Percentiles rank a stretch among this genome's conserved stretches.
Evolutionary conservation across 2,113 vertebrate genomes (phyloP).

Genomic region (Erinaceus europaeus): DNA sequence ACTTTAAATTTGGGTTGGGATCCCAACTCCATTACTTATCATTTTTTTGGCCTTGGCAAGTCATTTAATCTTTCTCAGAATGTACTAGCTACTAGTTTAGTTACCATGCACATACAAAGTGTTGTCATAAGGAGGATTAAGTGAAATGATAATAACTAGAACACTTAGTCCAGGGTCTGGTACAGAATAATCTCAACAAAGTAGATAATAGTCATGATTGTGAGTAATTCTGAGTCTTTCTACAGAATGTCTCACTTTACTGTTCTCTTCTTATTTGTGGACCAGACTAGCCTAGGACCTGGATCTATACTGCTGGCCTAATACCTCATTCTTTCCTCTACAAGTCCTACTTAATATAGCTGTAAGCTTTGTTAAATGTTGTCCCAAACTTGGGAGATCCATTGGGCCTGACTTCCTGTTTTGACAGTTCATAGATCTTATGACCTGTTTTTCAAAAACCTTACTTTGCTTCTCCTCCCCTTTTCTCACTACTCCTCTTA

Average conservation of each 20-base stretch:
- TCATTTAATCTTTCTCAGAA: neutral
- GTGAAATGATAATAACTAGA: neutral
- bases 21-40: neutral
- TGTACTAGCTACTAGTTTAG: neutral
- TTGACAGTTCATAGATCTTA: neutral
- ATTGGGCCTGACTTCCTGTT: neutral
- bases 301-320: neutral
- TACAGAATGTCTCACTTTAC: neutral
- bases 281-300: neutral
- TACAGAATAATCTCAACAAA: neutral
- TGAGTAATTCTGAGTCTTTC: neutral
- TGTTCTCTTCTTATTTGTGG: neutral
- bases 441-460: slow-evolving; percentile 21
- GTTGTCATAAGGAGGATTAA: neutral
- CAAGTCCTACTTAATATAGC: neutral
- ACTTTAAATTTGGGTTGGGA: neutral
- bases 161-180: neutral
- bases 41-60: neutral
- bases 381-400: neutral
- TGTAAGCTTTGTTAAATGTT: neutral
- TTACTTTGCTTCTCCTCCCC: neutral
- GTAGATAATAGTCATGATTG: neutral
- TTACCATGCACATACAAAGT: neutral
- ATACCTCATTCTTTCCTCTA: neutral
- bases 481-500: neutral